These are phyloP conservation scores for Drosophila antonietae DNA, from an alignment of 2,888 invertebrate genomes.

Conservation along the genomic window DNA sequence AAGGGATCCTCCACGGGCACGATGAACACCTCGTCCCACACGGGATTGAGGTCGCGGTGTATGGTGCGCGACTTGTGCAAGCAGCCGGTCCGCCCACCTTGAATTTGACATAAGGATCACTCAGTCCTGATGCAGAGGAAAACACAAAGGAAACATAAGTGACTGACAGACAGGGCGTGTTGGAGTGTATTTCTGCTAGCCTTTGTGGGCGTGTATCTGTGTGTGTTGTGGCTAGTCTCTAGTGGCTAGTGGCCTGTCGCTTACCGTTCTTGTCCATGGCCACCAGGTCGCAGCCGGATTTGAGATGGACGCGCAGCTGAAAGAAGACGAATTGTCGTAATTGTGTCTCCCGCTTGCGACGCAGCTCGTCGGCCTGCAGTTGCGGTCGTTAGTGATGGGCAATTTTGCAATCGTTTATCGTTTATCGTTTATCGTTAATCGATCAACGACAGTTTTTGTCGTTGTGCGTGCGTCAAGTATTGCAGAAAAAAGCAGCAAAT, in stretches of 20 bases:
- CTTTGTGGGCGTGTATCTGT: no score
- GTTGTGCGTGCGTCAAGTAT: constrained; percentile 53
- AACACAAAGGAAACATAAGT: constrained; percentile 48
- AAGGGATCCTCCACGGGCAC: constrained; percentile 96
- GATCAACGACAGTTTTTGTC: constrained; percentile 28
- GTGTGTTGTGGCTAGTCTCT: background rate
- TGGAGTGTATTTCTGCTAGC: background rate
- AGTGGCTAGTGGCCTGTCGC: constrained; percentile 60
- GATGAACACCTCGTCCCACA: constrained; percentile 99
- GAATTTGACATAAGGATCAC: constrained; percentile 99
- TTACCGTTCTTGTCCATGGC: constrained; percentile 98
- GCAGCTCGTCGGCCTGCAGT: constrained; percentile 88
- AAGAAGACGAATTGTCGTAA: constrained; percentile 95
- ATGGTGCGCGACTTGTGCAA: constrained; percentile 98
- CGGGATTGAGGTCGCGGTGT: constrained; percentile 96
- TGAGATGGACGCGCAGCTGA: constrained; percentile 94
- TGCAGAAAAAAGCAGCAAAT: constrained; percentile 64
- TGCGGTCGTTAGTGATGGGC: constrained; percentile 34
- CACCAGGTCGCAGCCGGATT: constrained; percentile 94
- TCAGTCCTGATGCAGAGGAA: constrained; percentile 89
- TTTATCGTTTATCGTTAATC: constrained; percentile 20
- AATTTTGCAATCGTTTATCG: constrained; percentile 32
- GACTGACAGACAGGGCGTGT: constrained; percentile 21
- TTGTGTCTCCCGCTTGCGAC: constrained; percentile 89
- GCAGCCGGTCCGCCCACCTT: constrained; percentile 93